Percentiles rank a stretch among this genome's conserved stretches.
Conservation (phyloP, 2,797 vertebrate genomes). For the Sebastes umbrosus region DNA sequence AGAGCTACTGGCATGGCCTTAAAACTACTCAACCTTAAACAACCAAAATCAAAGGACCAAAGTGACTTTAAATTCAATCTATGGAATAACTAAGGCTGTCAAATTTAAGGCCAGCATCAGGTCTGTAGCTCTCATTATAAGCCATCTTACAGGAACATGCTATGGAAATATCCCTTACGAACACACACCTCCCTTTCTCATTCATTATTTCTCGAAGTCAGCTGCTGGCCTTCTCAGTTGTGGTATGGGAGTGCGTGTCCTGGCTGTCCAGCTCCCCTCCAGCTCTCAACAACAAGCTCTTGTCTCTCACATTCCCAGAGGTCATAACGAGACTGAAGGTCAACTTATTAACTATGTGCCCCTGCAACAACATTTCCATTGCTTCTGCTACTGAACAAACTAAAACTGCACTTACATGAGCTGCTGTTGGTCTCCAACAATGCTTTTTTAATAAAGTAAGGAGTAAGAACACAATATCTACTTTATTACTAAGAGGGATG, state of each 20-base stretch:
- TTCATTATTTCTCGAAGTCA: slow-evolving; percentile 43
- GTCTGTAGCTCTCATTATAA: neutral
- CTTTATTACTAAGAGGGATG: slow-evolving; percentile 10
- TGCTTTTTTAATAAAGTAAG: slow-evolving; percentile 11
- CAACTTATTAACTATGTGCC: slow-evolving; percentile 52
- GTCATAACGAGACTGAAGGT: slow-evolving; percentile 38
- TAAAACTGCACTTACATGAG: neutral
- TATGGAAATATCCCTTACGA: neutral
- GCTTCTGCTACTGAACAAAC: neutral
- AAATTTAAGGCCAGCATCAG: neutral
- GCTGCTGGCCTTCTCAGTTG: slow-evolving; percentile 45
- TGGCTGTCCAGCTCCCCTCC: neutral
- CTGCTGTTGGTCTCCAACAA: neutral
- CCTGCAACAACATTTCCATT: slow-evolving; percentile 16
- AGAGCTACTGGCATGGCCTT: neutral
- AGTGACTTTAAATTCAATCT: neutral
- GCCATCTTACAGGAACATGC: slow-evolving; percentile 38
- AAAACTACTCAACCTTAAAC: neutral
- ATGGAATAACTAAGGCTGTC: neutral
- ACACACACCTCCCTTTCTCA: neutral
- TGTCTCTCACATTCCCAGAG: slow-evolving; percentile 50
- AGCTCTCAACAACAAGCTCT: slow-evolving; percentile 53
- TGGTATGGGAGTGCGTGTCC: slow-evolving; percentile 15
- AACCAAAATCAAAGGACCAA: neutral
- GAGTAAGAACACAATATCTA: slow-evolving; percentile 24